phyloP scores from a whole-genome alignment of 2,113 vertebrate genomes.

The Neopipo cinnamomea region DNA sequence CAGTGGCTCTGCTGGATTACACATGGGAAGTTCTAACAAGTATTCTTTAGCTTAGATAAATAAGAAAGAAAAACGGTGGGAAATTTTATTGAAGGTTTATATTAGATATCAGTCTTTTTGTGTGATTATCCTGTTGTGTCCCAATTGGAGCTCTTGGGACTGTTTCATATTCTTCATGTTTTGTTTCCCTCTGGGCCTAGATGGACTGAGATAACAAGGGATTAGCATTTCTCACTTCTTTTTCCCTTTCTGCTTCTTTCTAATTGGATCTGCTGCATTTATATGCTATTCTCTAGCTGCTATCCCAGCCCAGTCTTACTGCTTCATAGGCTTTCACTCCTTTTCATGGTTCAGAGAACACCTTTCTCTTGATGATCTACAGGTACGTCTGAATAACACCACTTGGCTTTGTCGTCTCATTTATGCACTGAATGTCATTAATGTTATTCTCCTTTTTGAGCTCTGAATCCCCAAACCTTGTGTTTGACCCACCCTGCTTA shows the following conservation, averaged over 20 bases:
- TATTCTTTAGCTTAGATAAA: background rate
- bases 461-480: background rate
- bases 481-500: background rate
- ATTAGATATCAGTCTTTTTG: background rate
- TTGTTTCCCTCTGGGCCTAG: background rate
- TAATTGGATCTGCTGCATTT: background rate
- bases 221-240: background rate
- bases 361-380: conserved; percentile 1
- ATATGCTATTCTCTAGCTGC: background rate
- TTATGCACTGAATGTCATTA: background rate
- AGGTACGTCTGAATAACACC: background rate
- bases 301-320: background rate
- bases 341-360: conserved; percentile 12
- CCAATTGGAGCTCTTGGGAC: background rate
- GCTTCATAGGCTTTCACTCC: conserved; percentile 17
- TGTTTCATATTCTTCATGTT: background rate
- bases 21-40: background rate
- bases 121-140: background rate
- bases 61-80: background rate
- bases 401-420: background rate
- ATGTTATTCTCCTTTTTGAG: background rate
- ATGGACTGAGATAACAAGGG: background rate
- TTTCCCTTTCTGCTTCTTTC: conserved; percentile 18
- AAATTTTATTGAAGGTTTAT: background rate
- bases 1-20: background rate